A percentile compares a stretch with the other conserved stretches of the same genome.
phyloP scores from a whole-genome alignment of 2,113 vertebrate genomes.

The Cygnus buccinator region DNA sequence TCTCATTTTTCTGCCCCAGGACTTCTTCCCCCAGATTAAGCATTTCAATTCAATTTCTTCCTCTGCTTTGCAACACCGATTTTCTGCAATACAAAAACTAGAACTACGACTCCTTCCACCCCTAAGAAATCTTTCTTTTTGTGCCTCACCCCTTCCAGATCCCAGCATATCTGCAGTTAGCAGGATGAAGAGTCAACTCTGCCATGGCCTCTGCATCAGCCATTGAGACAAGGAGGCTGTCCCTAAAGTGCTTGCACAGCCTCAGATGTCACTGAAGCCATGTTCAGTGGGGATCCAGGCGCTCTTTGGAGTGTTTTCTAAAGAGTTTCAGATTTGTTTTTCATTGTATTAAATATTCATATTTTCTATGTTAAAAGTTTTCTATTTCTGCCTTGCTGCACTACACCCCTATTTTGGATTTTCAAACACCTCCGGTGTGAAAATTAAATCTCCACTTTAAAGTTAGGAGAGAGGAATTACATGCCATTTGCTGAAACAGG shows the following conservation, averaged over 20 bases:
- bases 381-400: slow-evolving; percentile 1
- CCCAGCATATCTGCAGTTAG: background rate
- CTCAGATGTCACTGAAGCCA: background rate
- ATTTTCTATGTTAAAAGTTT: background rate
- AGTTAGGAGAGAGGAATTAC: background rate
- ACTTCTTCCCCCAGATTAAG: background rate
- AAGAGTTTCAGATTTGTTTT: background rate
- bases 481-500: slow-evolving; percentile 48
- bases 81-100: background rate
- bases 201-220: background rate
- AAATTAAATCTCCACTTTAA: slow-evolving; percentile 27
- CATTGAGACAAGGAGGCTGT: background rate
- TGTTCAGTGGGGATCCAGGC: background rate
- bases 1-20: background rate
- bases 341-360: background rate
- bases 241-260: background rate
- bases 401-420: background rate
- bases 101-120: background rate
- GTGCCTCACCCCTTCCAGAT: background rate
- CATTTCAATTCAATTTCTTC: background rate
- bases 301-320: background rate
- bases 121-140: background rate
- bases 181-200: background rate
- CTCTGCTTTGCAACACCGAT: background rate
- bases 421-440: slow-evolving; percentile 20